A percentile compares a stretch with the other conserved stretches of the same genome.
These are phyloP conservation scores for Rhizoglyphus robini DNA, from an alignment of 1,140 invertebrate species.

Conservation along the genomic window DNA sequence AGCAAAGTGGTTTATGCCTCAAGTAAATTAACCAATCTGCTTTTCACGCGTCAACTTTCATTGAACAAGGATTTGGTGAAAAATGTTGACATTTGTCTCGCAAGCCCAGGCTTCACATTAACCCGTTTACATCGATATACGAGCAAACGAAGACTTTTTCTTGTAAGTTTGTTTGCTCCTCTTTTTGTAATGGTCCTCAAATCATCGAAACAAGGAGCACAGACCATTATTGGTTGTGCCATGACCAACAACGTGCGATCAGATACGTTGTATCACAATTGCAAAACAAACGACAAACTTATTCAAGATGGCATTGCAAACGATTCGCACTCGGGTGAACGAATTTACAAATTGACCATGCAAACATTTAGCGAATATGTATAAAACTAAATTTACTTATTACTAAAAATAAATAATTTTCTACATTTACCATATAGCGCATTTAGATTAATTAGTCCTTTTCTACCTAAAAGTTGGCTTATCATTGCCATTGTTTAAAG, in stretches of 20 bases:
- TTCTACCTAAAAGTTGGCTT: background rate
- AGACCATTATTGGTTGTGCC: slow-evolving; percentile 60
- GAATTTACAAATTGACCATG: background rate
- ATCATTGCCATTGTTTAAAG: background rate
- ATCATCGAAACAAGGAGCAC: slow-evolving; percentile 45
- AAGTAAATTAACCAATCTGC: slow-evolving; percentile 76
- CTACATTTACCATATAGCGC: too few relatives aligned
- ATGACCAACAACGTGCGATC: slow-evolving; percentile 35
- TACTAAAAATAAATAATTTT: too few relatives aligned
- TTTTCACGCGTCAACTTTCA: slow-evolving; percentile 67
- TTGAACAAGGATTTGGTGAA: slow-evolving; percentile 45
- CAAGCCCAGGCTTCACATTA: slow-evolving; percentile 23
- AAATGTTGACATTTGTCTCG: slow-evolving; percentile 21
- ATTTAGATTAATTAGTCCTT: background rate
- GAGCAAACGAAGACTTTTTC: slow-evolving; percentile 14
- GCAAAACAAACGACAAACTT: background rate
- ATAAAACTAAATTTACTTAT: too few relatives aligned
- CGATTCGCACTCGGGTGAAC: background rate
- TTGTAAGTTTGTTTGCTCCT: background rate
- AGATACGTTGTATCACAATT: slow-evolving; percentile 5
- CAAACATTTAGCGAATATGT: background rate
- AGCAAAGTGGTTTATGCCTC: slow-evolving; percentile 52
- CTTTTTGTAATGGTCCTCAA: slow-evolving; percentile 20
- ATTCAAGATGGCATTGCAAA: background rate
- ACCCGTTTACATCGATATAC: slow-evolving; percentile 25